These are phyloP conservation scores for Xerus inauris DNA, from an alignment of 2,113 vertebrate species.

Conservation along the genomic window DNA sequence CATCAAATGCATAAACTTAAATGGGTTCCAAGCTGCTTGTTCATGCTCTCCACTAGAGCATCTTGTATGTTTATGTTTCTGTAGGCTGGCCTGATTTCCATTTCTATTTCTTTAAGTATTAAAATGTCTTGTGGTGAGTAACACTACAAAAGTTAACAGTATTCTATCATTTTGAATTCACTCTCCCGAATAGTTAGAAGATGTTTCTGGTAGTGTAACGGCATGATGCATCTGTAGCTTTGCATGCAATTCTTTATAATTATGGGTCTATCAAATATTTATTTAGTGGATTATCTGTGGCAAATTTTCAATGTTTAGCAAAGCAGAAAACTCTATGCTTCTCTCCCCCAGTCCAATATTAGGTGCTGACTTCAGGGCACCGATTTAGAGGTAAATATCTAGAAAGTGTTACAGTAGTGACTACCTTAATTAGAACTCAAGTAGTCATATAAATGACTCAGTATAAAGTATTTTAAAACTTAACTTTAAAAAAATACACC, in stretches of 20 bases:
- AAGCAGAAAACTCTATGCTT: neutral
- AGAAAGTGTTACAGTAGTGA: neutral
- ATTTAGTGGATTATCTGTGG: neutral
- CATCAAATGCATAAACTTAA: conserved; percentile 23
- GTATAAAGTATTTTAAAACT: neutral
- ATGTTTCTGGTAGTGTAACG: neutral
- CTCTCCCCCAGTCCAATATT: accelerated
- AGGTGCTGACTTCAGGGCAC: neutral
- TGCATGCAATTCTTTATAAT: neutral
- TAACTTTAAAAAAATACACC: neutral
- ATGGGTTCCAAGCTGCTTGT: neutral
- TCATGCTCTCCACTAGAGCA: neutral
- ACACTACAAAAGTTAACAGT: neutral
- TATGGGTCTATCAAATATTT: neutral
- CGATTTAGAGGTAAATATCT: neutral
- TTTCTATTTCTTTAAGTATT: conserved; percentile 29
- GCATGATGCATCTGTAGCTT: neutral
- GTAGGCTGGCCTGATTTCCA: conserved; percentile 30
- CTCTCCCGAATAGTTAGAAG: neutral
- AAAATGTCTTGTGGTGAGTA: neutral
- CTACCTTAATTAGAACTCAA: neutral
- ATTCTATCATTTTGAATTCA: conserved; percentile 14
- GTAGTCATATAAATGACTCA: neutral
- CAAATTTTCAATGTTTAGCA: neutral
- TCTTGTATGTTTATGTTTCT: neutral